These are phyloP conservation scores for Matsumyia berberina DNA, from an alignment of 2,888 invertebrate genomes.

Conservation along the genomic window DNA sequence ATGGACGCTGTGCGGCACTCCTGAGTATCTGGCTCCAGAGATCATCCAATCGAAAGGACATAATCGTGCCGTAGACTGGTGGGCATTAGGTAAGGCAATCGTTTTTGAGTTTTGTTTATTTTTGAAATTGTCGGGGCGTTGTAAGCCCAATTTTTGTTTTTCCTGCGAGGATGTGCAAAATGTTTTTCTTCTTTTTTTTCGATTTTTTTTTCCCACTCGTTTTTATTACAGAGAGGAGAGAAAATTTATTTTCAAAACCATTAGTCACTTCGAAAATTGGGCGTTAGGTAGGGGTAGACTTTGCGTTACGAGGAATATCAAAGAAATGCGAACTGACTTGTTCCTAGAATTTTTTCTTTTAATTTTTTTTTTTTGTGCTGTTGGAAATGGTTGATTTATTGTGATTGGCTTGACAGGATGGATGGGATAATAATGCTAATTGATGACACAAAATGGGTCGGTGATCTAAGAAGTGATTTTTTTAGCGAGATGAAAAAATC, in stretches of 20 bases:
- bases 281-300: constrained; percentile 26
- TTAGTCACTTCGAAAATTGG: constrained; percentile 36
- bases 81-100: constrained; percentile 92
- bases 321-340: constrained; percentile 3
- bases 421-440: constrained; percentile 10
- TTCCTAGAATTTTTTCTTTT: neutral
- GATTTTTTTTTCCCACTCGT: too few relatives aligned
- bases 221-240: too few relatives aligned
- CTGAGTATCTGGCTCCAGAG: constrained; percentile 98
- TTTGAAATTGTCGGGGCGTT: constrained; percentile 42
- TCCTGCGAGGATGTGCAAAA: too few relatives aligned
- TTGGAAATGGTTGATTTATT: constrained; percentile 40
- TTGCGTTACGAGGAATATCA: constrained; percentile 32
- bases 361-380: constrained; percentile 8
- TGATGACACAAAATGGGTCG: constrained; percentile 30
- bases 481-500: constrained; percentile 28
- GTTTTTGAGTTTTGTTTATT: constrained; percentile 36
- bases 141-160: constrained; percentile 12
- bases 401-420: constrained; percentile 42
- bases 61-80: constrained; percentile 99
- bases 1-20: constrained; percentile 98
- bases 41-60: constrained; percentile 99
- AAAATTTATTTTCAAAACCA: constrained; percentile 20
- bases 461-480: constrained; percentile 39
- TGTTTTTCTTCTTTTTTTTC: neutral